These are phyloP conservation scores for Antheraea pernyi DNA, from an alignment of 1,140 invertebrate genomes.

Conservation along the genomic window DNA sequence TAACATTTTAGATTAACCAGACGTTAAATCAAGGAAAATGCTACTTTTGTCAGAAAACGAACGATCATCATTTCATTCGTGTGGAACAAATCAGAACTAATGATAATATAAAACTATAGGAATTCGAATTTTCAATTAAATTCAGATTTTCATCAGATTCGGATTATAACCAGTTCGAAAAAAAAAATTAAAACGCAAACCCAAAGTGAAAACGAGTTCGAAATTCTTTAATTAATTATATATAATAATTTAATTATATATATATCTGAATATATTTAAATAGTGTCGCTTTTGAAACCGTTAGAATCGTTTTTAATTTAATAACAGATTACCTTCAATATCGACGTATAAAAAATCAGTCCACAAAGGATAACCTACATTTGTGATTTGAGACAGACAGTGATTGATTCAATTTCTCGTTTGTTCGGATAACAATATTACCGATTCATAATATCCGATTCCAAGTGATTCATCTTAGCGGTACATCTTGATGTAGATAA, in stretches of 20 bases:
- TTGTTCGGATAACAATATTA: constrained; percentile 4
- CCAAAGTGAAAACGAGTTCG: neutral
- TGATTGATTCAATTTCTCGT: constrained; percentile 12
- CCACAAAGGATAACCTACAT: constrained; percentile 6
- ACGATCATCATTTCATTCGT: neutral
- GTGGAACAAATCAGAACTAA: neutral
- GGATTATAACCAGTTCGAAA: too few relatives aligned
- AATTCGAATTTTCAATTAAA: neutral
- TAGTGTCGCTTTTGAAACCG: neutral
- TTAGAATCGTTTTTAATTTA: constrained; percentile 2
- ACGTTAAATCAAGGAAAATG: neutral
- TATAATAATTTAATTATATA: too few relatives aligned
- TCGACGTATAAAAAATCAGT: neutral
- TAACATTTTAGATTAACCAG: neutral
- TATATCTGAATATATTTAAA: neutral
- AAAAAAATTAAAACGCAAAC: too few relatives aligned
- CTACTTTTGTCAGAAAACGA: neutral
- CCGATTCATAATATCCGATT: neutral
- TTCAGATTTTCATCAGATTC: too few relatives aligned
- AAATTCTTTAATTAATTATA: too few relatives aligned
- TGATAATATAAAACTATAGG: neutral
- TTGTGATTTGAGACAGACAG: constrained; percentile 9
- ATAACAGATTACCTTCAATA: constrained; percentile 10
- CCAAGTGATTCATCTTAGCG: neutral
- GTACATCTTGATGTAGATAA: neutral